Evolutionary conservation across 2,797 vertebrate genomes (phyloP), one percentile per base, ranked within the genome.

Genomic region (Aldrovandia affinis): DNA sequence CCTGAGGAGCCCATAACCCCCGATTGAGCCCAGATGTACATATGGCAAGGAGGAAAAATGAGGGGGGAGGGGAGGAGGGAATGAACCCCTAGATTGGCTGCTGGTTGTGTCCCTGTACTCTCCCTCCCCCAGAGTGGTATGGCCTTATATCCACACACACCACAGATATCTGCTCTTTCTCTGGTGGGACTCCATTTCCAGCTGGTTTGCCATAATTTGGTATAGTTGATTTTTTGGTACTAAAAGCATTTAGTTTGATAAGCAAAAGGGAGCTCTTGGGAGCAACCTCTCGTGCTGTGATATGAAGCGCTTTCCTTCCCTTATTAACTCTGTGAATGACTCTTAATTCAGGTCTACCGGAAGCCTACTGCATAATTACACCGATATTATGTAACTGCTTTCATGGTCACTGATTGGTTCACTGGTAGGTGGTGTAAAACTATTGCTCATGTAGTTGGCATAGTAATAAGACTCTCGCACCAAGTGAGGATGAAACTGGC

Each of bases 1-100:
- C 88, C 89, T 78, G 89, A 84, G 73, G 87, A 87, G n/a, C 9
- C 85, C 86, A 86, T 88, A 87, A 65, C 7, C 81, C 63, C 91
- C 92, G 91, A 92, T 91, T 94, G 92, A 92, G 0, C 33, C 83
- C 89, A 78, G 86, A 92, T 92, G 90, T 90, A 91, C 57, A 83
- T 89, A 22, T 82, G 84, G 83, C 80, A 90, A 91, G 86, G n/a
- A 33, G n/a, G n/a, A 6, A 15, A n/a, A n/a, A n/a, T n/a, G n/a
- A 30, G 57, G 36, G 47, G 28, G 52, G 89, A 83, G 78, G 44
- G 65, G 30, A 81, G 87, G 86, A 88, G 90, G 89, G 90, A 87
- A 87, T 39, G 83, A n/a, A 83, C 88, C 87, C 84, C 88, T 84
- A 73, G 85, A 55, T 78, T 44, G 84, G 82, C 87, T 86, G 88